These are phyloP conservation scores for Tubulanus polymorphus DNA, from an alignment of 2,888 invertebrate species.

Conservation along the genomic window DNA sequence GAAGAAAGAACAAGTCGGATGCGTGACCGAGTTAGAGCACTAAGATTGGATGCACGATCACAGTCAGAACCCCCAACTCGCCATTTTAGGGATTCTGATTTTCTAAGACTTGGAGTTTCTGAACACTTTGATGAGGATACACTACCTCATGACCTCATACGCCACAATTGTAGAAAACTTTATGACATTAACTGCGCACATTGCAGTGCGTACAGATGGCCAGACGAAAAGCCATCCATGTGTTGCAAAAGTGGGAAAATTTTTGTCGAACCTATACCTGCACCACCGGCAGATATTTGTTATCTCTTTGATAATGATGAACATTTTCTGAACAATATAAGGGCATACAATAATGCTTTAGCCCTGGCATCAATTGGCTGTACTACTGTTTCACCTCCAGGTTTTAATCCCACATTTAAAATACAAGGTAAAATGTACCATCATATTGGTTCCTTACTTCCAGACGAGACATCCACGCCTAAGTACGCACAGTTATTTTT, in stretches of 20 bases:
- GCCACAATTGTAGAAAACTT: background rate
- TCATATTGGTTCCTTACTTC: conserved; percentile 29
- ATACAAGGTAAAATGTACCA: conserved; percentile 39
- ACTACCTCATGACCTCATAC: no score
- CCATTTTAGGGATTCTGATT: no score
- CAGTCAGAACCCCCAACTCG: no score
- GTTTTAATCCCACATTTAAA: conserved; percentile 16
- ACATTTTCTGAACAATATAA: background rate
- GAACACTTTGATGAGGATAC: no score
- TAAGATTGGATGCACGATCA: no score
- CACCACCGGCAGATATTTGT: background rate
- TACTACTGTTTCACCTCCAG: background rate
- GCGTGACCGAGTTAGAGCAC: no score
- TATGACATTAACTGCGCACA: background rate
- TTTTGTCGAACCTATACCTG: background rate
- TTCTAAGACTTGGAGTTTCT: no score
- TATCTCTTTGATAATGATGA: background rate
- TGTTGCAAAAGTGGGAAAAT: background rate
- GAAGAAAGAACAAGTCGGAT: no score
- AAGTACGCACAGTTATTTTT: conserved; percentile 41
- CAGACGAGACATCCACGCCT: conserved; percentile 25
- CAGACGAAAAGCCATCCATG: background rate
- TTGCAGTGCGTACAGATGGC: background rate
- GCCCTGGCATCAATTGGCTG: background rate
- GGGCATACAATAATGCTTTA: background rate